phyloP scores from a whole-genome alignment of 2,888 invertebrate genomes.

The Dryococelus australis region DNA sequence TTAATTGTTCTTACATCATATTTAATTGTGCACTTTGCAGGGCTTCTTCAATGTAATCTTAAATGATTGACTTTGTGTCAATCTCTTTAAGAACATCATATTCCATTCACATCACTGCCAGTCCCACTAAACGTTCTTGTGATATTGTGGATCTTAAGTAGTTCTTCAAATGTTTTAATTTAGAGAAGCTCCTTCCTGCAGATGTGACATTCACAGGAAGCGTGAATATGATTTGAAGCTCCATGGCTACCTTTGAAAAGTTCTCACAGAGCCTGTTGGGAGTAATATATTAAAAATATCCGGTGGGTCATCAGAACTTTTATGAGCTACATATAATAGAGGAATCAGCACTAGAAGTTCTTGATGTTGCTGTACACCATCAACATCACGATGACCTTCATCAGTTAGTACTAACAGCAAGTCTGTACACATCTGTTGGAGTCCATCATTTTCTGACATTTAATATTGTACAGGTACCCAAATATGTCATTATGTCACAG shows the following conservation, averaged over 20 bases:
- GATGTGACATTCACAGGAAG: not conserved
- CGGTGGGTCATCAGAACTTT: not conserved
- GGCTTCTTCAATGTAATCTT: not conserved
- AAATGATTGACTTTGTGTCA: not conserved
- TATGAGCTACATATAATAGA: not conserved
- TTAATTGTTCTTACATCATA: too few relatives aligned
- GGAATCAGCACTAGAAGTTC: not conserved
- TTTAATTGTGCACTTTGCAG: not conserved
- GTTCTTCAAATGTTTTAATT: not conserved
- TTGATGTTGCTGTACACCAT: constrained; percentile 9
- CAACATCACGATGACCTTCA: not conserved
- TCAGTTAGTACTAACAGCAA: not conserved
- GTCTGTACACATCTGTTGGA: not conserved
- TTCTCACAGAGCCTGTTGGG: not conserved
- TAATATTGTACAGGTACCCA: not conserved
- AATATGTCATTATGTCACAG: not conserved
- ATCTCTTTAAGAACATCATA: not conserved
- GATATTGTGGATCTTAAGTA: not conserved
- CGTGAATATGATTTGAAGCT: not conserved
- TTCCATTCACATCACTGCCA: not conserved
- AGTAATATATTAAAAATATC: not conserved
- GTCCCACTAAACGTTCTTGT: not conserved
- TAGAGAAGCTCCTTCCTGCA: not conserved
- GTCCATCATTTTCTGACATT: constrained; percentile 13
- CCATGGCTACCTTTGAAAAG: not conserved